These are phyloP conservation scores for Papilio polytes DNA, from an alignment of 1,140 invertebrate genomes.

Conservation along the genomic window DNA sequence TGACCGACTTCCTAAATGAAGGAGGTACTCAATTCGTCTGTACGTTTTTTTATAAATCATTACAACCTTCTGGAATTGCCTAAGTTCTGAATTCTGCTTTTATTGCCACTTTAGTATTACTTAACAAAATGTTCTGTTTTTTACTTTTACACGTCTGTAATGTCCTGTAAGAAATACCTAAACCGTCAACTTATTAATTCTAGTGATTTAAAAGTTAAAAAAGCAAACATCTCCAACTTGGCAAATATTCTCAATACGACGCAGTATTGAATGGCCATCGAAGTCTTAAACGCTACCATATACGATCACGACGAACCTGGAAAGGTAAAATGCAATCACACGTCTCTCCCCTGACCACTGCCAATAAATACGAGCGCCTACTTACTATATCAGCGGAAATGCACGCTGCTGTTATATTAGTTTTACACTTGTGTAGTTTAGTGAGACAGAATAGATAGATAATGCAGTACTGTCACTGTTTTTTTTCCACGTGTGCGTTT, in stretches of 20 bases:
- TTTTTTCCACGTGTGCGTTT: not conserved
- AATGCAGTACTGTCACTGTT: not conserved
- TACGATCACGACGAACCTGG: not conserved
- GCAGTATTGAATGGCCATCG: not conserved
- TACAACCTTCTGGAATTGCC: too few species aligned
- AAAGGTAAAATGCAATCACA: conserved; percentile 24
- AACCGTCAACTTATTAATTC: too few species aligned
- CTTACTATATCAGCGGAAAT: not conserved
- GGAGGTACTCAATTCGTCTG: too few species aligned
- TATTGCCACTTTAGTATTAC: too few species aligned
- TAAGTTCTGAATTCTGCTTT: too few species aligned
- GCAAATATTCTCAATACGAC: not conserved
- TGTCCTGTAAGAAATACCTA: too few species aligned
- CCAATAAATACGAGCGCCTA: not conserved
- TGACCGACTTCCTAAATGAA: not conserved
- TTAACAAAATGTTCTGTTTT: too few species aligned
- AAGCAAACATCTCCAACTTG: not conserved
- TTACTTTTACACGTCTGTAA: too few species aligned
- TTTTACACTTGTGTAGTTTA: not conserved
- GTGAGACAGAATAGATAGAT: not conserved
- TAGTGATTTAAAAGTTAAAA: not conserved
- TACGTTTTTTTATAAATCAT: not conserved
- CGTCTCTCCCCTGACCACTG: not conserved
- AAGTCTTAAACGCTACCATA: conserved; percentile 19
- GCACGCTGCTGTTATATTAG: not conserved